Conservation (phyloP, 1,140 invertebrate genomes). For the Drosophila ironensis region DNA sequence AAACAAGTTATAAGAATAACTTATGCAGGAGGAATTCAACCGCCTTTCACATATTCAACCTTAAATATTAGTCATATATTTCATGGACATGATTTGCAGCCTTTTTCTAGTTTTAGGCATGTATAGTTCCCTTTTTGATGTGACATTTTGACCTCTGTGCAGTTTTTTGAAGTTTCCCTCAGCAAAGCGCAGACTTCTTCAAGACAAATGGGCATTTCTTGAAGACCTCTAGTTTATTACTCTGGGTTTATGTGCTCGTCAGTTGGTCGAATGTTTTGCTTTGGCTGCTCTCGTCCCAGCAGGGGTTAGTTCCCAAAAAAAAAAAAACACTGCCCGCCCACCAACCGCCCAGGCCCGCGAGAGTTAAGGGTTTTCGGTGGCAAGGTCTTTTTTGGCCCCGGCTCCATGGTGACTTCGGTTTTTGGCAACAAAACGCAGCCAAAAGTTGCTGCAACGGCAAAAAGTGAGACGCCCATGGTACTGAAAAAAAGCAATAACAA, state of each 20-base stretch:
- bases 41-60: no score
- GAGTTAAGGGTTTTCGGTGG: slow-evolving; percentile 38
- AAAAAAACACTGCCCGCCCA: neutral
- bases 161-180: neutral
- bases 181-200: slow-evolving; percentile 12
- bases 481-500: slow-evolving; percentile 75
- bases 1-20: no score
- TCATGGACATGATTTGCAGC: no score
- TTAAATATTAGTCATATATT: no score
- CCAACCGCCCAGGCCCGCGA: neutral
- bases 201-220: slow-evolving; percentile 44
- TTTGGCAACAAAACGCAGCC: slow-evolving; percentile 63
- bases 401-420: slow-evolving; percentile 61
- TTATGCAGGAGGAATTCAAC: no score
- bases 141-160: neutral
- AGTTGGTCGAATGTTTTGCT: slow-evolving; percentile 62
- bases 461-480: slow-evolving; percentile 31
- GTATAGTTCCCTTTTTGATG: no score
- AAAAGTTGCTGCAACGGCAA: slow-evolving; percentile 56
- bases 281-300: slow-evolving; percentile 44
- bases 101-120: no score
- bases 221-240: slow-evolving; percentile 66
- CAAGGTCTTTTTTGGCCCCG: slow-evolving; percentile 57
- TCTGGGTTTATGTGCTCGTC: slow-evolving; percentile 64
- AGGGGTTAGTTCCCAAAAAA: slow-evolving; percentile 33